Conservation (phyloP, 2,113 vertebrate species). For the Pagrus major region DNA sequence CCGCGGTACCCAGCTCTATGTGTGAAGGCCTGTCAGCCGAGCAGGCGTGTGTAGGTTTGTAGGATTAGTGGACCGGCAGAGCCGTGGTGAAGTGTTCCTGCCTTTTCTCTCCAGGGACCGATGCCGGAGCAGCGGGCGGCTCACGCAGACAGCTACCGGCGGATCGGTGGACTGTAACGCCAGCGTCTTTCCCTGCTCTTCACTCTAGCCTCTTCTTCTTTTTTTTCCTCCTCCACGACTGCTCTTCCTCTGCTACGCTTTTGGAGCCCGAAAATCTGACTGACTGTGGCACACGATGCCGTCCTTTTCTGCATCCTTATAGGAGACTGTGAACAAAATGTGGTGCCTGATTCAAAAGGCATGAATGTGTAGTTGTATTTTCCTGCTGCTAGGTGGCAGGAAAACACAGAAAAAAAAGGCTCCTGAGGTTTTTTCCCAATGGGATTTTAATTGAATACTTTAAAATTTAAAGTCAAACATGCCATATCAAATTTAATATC, state of each 20-base stretch:
- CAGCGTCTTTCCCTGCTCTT: constrained; percentile 40
- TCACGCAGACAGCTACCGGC: constrained; percentile 93
- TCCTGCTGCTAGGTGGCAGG: constrained; percentile 66
- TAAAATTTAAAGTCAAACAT: not conserved
- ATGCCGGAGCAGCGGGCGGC: constrained; percentile 90
- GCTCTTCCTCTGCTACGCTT: constrained; percentile 29
- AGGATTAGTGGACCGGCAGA: constrained; percentile 47
- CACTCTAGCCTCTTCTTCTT: constrained; percentile 26
- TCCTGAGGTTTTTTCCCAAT: constrained; percentile 46
- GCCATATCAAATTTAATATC: not conserved
- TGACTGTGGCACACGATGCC: not conserved
- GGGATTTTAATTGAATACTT: constrained; percentile 30
- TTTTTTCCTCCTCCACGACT: not conserved
- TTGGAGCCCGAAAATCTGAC: constrained; percentile 10
- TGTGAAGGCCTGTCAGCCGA: not conserved
- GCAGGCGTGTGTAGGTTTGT: constrained; percentile 1
- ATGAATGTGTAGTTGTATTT: constrained; percentile 43
- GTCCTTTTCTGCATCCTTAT: constrained; percentile 29
- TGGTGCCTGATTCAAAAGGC: constrained; percentile 41
- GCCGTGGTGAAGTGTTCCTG: constrained; percentile 90
- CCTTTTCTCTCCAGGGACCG: constrained; percentile 92
- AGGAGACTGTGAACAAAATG: constrained; percentile 45
- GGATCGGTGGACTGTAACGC: constrained; percentile 93
- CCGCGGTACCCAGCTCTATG: no score
- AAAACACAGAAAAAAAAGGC: constrained; percentile 23